phyloP scores from a whole-genome alignment of 2,113 vertebrate genomes.

The Rissa tridactyla region DNA sequence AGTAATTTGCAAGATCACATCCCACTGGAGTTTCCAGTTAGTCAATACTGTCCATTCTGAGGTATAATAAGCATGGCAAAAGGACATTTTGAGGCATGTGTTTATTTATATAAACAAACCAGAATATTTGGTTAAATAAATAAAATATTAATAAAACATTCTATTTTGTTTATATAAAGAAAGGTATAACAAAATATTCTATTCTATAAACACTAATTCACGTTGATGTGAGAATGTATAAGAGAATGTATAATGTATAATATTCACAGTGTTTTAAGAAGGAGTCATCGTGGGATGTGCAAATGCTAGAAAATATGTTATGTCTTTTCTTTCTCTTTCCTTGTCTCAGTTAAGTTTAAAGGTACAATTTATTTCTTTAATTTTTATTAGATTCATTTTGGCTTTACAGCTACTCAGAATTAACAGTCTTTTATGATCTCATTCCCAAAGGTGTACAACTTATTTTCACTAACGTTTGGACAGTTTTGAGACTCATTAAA shows the following conservation, averaged over 20 bases:
- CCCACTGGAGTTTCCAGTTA: conserved; percentile 22
- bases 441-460: background rate
- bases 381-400: background rate
- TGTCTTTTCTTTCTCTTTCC: background rate
- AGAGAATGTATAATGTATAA: background rate
- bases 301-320: background rate
- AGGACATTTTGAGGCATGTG: background rate
- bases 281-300: background rate
- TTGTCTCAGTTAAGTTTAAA: background rate
- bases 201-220: background rate
- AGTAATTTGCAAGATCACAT: background rate
- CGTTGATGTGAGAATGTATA: background rate
- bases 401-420: background rate
- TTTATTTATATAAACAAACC: background rate
- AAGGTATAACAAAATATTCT: background rate
- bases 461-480: background rate
- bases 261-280: background rate
- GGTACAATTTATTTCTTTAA: background rate
- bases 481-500: background rate
- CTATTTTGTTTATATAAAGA: background rate
- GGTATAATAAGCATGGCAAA: background rate
- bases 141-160: background rate
- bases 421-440: background rate
- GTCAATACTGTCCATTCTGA: background rate
- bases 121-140: background rate